These are phyloP conservation scores for Bombyx huttoni DNA, from an alignment of 2,888 invertebrate genomes.

Conservation along the genomic window DNA sequence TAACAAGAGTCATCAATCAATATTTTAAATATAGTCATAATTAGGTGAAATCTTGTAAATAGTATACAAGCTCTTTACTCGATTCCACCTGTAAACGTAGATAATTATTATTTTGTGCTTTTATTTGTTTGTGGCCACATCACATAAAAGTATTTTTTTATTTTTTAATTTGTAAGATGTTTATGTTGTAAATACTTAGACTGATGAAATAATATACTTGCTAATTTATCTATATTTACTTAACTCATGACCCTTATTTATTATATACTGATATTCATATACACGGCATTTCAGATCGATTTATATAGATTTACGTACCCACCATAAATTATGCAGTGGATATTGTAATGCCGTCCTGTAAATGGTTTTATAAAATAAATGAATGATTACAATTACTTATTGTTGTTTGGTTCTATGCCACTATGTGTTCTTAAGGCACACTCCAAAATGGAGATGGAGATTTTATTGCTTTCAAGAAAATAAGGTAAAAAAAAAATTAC, in stretches of 20 bases:
- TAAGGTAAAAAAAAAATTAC: too few relatives aligned
- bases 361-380: background rate
- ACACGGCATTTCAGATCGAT: background rate
- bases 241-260: slow-evolving; percentile 1
- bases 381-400: background rate
- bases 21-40: background rate
- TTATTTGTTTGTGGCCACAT: slow-evolving; percentile 10
- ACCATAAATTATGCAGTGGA: background rate
- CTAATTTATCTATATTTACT: background rate
- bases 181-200: slow-evolving; percentile 5
- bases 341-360: background rate
- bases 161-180: slow-evolving; percentile 1
- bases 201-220: background rate
- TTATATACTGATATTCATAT: background rate
- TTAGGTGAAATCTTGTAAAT: slow-evolving; percentile 65
- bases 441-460: too few relatives aligned
- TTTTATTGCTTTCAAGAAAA: too few relatives aligned
- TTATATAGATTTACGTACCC: background rate
- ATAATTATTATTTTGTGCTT: slow-evolving; percentile 3
- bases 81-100: slow-evolving; percentile 41
- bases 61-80: slow-evolving; percentile 50
- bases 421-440: too few relatives aligned
- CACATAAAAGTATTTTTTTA: slow-evolving; percentile 1
- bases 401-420: too few relatives aligned
- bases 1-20: too few relatives aligned